These are phyloP conservation scores for Ichneumon xanthorius DNA, from an alignment of 2,888 invertebrate species.

Conservation along the genomic window DNA sequence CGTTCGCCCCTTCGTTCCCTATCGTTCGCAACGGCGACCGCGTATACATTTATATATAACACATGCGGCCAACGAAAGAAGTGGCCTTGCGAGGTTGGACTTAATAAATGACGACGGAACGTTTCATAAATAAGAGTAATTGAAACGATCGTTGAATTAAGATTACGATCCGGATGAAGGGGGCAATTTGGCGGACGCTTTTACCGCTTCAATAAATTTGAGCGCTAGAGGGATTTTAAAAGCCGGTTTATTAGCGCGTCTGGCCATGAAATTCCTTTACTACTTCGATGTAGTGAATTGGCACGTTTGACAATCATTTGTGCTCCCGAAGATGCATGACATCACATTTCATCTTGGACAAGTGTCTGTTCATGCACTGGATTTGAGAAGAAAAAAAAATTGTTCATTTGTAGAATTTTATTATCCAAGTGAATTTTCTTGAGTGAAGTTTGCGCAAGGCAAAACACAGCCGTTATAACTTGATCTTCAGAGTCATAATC, in stretches of 20 bases:
- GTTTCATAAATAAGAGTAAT: constrained; percentile 38
- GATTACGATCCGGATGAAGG: constrained; percentile 2
- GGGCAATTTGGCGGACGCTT: not conserved
- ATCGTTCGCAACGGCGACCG: not conserved
- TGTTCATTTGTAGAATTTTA: too few species aligned
- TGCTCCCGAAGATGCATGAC: too few species aligned
- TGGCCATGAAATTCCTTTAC: not conserved
- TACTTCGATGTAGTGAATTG: not conserved
- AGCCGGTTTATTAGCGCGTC: not conserved
- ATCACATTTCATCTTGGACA: too few species aligned
- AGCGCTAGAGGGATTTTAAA: too few species aligned
- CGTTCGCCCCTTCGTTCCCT: not conserved
- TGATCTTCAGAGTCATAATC: too few species aligned
- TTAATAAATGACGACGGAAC: constrained; percentile 37
- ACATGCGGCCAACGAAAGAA: constrained; percentile 3
- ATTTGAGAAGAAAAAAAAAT: too few species aligned
- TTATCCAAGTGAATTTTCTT: too few species aligned
- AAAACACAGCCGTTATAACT: too few species aligned
- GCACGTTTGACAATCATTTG: too few species aligned
- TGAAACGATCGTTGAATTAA: constrained; percentile 15
- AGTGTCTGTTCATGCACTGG: too few species aligned
- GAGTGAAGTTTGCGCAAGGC: too few species aligned
- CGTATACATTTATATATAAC: not conserved
- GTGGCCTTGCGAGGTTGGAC: constrained; percentile 5
- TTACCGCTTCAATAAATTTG: not conserved